These are phyloP conservation scores for Nerophis lumbriciformis DNA, from an alignment of 2,113 vertebrate species.

Conservation along the genomic window DNA sequence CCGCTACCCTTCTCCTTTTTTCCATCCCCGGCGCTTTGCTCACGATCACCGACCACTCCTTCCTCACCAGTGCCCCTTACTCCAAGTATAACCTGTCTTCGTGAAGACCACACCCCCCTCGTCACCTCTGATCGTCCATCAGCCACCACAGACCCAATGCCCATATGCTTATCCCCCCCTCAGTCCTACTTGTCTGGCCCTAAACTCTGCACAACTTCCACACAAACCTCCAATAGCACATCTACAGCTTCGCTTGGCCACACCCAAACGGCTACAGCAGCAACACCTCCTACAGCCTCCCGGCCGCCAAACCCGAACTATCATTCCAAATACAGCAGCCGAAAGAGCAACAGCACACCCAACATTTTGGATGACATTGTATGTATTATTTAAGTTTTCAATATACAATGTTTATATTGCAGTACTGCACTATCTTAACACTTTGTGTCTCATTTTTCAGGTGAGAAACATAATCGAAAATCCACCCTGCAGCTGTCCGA, in stretches of 20 bases:
- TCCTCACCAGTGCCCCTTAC: conserved; percentile 39
- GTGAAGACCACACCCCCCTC: conserved; percentile 38
- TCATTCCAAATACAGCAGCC: conserved; percentile 73
- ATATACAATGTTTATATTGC: background rate
- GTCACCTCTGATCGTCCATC: conserved; percentile 53
- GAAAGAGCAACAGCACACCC: conserved; percentile 77
- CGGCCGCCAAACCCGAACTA: conserved; percentile 28
- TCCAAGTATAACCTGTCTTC: conserved; percentile 26
- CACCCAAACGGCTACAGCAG: conserved; percentile 9
- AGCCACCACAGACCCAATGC: conserved; percentile 38
- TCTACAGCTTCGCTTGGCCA: conserved; percentile 11
- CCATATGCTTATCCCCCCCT: conserved; percentile 31
- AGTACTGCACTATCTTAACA: background rate
- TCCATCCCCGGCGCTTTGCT: conserved; percentile 34
- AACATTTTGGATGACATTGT: conserved; percentile 89
- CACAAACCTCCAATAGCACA: conserved; percentile 48
- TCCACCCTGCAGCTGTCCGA: conserved; percentile 87
- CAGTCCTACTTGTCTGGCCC: conserved; percentile 36
- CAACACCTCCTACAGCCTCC: conserved; percentile 15
- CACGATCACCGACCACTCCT: conserved; percentile 31
- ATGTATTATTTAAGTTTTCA: background rate
- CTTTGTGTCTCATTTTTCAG: conserved; percentile 58
- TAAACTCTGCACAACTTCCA: conserved; percentile 41
- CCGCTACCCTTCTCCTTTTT: conserved; percentile 46
- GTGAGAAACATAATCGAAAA: conserved; percentile 90